phyloP scores from a whole-genome alignment of 2,113 vertebrate genomes.

The Crotophaga sulcirostris region DNA sequence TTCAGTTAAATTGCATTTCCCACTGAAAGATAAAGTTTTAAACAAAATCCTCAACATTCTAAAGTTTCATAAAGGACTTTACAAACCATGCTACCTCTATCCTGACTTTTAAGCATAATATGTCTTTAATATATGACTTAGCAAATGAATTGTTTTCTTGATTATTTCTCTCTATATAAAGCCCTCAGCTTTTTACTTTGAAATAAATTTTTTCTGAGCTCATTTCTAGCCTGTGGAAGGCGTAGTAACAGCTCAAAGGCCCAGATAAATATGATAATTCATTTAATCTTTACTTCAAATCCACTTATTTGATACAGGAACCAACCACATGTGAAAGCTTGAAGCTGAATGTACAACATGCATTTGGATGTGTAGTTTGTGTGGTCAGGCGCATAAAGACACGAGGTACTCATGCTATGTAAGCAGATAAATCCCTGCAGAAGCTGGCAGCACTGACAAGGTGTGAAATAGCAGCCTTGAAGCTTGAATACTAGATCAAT shows the following conservation, averaged over 20 bases:
- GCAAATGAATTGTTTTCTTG: not conserved
- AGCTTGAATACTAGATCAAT: not conserved
- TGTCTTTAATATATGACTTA: not conserved
- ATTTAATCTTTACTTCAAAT: conserved; percentile 22
- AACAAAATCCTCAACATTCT: not conserved
- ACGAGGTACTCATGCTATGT: not conserved
- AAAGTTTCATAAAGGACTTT: not conserved
- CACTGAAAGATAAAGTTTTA: not conserved
- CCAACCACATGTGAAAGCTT: not conserved
- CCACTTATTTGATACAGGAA: not conserved
- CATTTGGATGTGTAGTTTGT: not conserved
- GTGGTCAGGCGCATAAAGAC: not conserved
- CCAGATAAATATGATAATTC: conserved; percentile 1
- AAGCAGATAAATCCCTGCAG: not conserved
- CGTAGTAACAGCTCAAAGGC: not conserved
- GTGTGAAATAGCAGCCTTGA: conserved; percentile 11
- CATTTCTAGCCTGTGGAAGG: not conserved
- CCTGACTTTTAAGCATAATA: not conserved
- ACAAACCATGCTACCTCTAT: rapidly evolving
- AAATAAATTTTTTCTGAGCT: not conserved
- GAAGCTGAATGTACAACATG: not conserved
- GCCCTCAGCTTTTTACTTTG: not conserved
- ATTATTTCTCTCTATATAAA: not conserved
- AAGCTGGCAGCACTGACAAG: not conserved
- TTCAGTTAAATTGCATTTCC: not conserved